These are phyloP conservation scores for Heliconius eleuchia DNA, from an alignment of 1,140 invertebrate genomes.

Conservation along the genomic window DNA sequence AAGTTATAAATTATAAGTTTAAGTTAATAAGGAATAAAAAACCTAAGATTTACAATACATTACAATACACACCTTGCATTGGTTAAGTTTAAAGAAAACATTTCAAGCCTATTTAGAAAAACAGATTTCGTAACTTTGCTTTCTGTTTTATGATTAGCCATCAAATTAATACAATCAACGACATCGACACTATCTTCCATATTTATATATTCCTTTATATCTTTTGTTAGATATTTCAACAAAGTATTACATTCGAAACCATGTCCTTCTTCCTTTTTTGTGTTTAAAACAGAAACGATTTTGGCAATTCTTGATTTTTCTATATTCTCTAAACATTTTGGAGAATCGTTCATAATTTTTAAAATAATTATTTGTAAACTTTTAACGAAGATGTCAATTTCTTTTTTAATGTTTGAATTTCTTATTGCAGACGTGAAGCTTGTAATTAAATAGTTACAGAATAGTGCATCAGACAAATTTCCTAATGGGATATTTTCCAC, in stretches of 20 bases:
- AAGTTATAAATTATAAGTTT: too few species aligned
- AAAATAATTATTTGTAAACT: conserved; percentile 52
- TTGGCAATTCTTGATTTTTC: conserved; percentile 49
- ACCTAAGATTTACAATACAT: too few species aligned
- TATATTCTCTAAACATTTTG: conserved; percentile 42
- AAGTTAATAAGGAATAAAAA: not conserved
- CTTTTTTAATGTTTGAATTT: conserved; percentile 43
- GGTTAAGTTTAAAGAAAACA: conserved; percentile 44
- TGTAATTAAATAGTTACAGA: conserved; percentile 64
- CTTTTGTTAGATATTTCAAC: conserved; percentile 49
- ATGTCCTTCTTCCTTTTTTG: conserved; percentile 54
- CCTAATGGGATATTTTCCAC: conserved; percentile 58
- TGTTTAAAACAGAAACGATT: conserved; percentile 51
- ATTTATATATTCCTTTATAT: conserved; percentile 46
- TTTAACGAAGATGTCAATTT: conserved; percentile 49
- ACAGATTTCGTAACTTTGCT: conserved; percentile 29
- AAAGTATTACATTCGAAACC: conserved; percentile 44
- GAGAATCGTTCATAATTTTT: conserved; percentile 46
- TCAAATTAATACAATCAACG: conserved; percentile 50
- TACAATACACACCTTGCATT: conserved; percentile 51
- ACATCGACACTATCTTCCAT: conserved; percentile 57
- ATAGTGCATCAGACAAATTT: conserved; percentile 57
- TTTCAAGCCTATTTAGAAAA: conserved; percentile 53
- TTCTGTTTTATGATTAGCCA: conserved; percentile 39
- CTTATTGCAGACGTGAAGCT: conserved; percentile 58